Conservation (phyloP, 2,888 invertebrate genomes). For the Apotomis betuletana region DNA sequence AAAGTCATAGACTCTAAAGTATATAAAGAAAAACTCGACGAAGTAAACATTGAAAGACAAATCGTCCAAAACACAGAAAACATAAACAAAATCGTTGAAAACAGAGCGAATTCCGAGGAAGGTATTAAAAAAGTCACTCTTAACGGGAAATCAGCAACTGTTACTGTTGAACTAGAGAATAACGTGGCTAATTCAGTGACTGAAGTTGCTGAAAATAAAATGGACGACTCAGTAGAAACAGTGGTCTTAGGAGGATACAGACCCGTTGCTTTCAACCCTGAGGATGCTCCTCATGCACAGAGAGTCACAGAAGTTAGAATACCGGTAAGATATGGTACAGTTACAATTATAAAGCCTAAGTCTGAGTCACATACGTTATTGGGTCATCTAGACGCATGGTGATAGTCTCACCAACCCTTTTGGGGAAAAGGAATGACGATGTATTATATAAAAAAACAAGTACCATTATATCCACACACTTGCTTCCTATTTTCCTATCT, state of each 20-base stretch:
- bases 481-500: too few relatives aligned
- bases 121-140: not conserved
- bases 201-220: slow-evolving; percentile 27
- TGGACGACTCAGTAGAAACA: slow-evolving; percentile 41
- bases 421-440: not conserved
- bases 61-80: slow-evolving; percentile 47
- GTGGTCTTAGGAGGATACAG: slow-evolving; percentile 49
- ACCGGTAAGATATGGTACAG: slow-evolving; percentile 40
- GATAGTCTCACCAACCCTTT: not conserved
- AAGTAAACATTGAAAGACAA: slow-evolving; percentile 34
- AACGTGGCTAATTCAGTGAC: slow-evolving; percentile 5
- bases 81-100: slow-evolving; percentile 45
- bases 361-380: too few relatives aligned
- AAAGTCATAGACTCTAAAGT: slow-evolving; percentile 46
- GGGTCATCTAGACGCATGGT: too few relatives aligned
- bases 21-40: slow-evolving; percentile 43
- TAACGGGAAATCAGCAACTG: slow-evolving; percentile 1
- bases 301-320: slow-evolving; percentile 32
- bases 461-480: too few relatives aligned
- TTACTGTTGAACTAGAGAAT: slow-evolving; percentile 6
- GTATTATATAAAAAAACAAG: not conserved
- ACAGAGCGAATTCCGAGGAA: slow-evolving; percentile 3
- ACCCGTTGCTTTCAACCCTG: slow-evolving; percentile 52
- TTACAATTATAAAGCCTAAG: too few relatives aligned
- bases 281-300: slow-evolving; percentile 44